A percentile compares a stretch with the other conserved stretches of the same genome.
phyloP scores from a whole-genome alignment of 1,140 invertebrate genomes.

The Zophobas morio region DNA sequence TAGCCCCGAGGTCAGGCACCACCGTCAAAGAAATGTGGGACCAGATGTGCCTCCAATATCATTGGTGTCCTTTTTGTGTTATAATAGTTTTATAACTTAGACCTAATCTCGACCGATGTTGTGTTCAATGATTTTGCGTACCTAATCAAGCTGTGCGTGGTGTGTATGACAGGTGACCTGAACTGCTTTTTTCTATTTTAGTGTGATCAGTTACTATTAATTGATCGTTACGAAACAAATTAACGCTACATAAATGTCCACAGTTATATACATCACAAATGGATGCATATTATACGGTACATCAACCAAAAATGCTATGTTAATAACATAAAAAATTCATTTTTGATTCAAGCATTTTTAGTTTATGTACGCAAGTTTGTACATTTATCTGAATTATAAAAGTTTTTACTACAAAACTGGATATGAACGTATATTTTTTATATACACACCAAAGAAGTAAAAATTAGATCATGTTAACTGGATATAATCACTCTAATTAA shows the following conservation, averaged over 20 bases:
- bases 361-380: conserved; percentile 63
- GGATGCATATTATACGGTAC: conserved; percentile 59
- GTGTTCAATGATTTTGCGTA: conserved; percentile 66
- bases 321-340: conserved; percentile 12
- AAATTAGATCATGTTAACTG: conserved; percentile 60
- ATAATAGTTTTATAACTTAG: conserved; percentile 54
- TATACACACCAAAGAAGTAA: conserved; percentile 68
- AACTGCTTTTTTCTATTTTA: no score
- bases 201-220: not conserved
- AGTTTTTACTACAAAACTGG: conserved; percentile 67
- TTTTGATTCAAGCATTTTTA: conserved; percentile 58
- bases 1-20: conserved; percentile 46
- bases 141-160: conserved; percentile 63
- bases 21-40: conserved; percentile 25
- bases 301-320: conserved; percentile 60
- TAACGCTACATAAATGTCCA: conserved; percentile 47
- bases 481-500: conserved; percentile 37
- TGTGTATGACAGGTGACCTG: conserved; percentile 64
- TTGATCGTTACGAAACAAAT: conserved; percentile 47
- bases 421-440: conserved; percentile 66
- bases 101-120: conserved; percentile 64
- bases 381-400: conserved; percentile 62
- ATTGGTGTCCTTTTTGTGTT: conserved; percentile 51
- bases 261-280: conserved; percentile 65
- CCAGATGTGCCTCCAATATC: conserved; percentile 50